Evolutionary conservation across 2,888 invertebrate species (phyloP), one percentile per base, ranked within the genome.

Genomic region (Drosophila dives): DNA sequence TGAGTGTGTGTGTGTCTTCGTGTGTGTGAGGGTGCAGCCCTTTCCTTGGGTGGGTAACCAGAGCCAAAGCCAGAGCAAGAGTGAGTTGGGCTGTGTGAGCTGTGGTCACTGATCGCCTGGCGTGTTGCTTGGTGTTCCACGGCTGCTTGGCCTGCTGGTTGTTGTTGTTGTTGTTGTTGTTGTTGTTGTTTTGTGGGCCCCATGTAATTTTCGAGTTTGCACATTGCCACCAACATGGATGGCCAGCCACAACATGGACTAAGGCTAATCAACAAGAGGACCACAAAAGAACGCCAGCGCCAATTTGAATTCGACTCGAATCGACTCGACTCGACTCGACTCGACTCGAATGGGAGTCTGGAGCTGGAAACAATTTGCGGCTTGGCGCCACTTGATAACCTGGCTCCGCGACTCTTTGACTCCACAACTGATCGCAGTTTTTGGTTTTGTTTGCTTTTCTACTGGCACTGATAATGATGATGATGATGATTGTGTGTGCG

Each of bases 331-430:
- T 68, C 64, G 68, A 77, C 73, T 74, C 75, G 54, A 29, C 42
- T 45, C 7, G 54, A 34, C 74, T 75, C 77, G 60, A 36, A 45
- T 45, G 45, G 45, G 50, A 53, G 59, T 63, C 50, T 64, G 63
- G 62, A 72, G 78, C 67, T 77, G 87, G 83, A 86, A 86, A 86
- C 89, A 87, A 87, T 87, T 87, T 87, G 89, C 74, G 82, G 80
- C 86, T 89, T 91, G 91, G 91, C 91, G 91, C 91, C 91, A 91
- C 91, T 90, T 91, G 90, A 90, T 86, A 83, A 81, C 86, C 81
- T 70, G 81, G 76, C 86, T 70, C 69, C 48, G 56, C 65, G 50
- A 64, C 69, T 65, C 42, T 53, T 17, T 42, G 59, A 23, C 45
- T 38, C 55, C 61, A 59, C 70, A 54, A 66, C 59, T 61, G 64